Conservation (phyloP, 2,888 invertebrate species). For the Stramonita haemastoma region DNA sequence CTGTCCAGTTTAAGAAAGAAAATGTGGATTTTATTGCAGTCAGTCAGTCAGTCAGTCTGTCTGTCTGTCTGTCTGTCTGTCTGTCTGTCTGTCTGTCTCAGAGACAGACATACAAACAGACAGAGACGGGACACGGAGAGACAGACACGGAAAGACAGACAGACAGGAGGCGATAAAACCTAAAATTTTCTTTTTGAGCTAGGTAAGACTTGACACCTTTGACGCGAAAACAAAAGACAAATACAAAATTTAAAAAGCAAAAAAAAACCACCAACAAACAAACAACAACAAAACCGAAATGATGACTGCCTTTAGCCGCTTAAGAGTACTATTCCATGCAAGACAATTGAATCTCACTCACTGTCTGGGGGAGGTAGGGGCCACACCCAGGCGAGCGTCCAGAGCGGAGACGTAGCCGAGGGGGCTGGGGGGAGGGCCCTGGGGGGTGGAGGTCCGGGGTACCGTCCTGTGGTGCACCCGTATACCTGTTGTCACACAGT, state of each 20-base stretch:
- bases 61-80: neutral
- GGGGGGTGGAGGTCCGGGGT: neutral
- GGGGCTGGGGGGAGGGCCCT: neutral
- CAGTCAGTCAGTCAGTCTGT: neutral
- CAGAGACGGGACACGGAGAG: too few species aligned
- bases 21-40: neutral
- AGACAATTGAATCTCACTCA: too few species aligned
- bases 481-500: neutral
- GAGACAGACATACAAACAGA: neutral
- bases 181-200: too few species aligned
- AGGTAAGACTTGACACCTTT: too few species aligned
- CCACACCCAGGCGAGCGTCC: neutral
- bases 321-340: too few species aligned
- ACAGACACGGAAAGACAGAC: neutral
- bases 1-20: too few species aligned
- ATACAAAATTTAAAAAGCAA: too few species aligned
- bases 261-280: too few species aligned
- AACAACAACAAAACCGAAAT: too few species aligned
- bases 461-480: neutral
- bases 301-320: too few species aligned
- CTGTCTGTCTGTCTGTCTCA: neutral
- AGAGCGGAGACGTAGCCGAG: neutral
- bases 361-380: neutral
- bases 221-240: too few species aligned
- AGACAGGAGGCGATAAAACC: too few species aligned